These are phyloP conservation scores for Cataglyphis altisquamis DNA, from an alignment of 2,888 invertebrate genomes.

Conservation along the genomic window DNA sequence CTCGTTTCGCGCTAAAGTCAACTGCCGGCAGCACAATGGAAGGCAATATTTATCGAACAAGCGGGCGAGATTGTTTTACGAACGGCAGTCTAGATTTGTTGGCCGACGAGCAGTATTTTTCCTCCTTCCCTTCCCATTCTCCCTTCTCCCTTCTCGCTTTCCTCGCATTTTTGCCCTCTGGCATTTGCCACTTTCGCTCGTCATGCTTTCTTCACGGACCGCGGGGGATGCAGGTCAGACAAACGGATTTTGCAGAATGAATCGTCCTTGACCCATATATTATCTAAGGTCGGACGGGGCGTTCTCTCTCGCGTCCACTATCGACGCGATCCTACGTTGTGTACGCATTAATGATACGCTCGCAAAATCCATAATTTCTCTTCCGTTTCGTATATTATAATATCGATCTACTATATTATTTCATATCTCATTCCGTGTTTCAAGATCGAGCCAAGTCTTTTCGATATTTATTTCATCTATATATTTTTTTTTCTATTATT, in stretches of 20 bases:
- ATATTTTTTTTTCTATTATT: not conserved
- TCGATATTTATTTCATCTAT: not conserved
- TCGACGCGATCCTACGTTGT: not conserved
- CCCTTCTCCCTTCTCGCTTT: not conserved
- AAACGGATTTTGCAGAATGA: conserved; percentile 43
- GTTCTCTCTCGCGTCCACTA: conserved; percentile 10
- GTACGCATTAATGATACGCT: conserved; percentile 2
- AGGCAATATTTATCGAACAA: conserved; percentile 44
- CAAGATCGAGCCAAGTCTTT: conserved; percentile 10
- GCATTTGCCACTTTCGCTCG: conserved; percentile 40
- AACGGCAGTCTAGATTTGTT: conserved; percentile 41
- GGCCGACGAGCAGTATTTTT: conserved; percentile 2
- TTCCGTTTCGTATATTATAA: conserved; percentile 16
- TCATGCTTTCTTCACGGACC: conserved; percentile 22
- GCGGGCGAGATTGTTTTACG: conserved; percentile 40
- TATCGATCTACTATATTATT: conserved; percentile 26
- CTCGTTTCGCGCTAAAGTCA: conserved; percentile 27
- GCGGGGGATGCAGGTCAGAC: conserved; percentile 35
- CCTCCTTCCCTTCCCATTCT: no score
- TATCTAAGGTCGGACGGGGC: conserved; percentile 24
- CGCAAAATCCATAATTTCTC: conserved; percentile 19
- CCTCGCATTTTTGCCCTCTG: conserved; percentile 20
- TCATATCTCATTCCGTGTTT: conserved; percentile 4
- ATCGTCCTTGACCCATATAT: conserved; percentile 43
- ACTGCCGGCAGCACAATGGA: conserved; percentile 20